Conservation (phyloP, 1,140 invertebrate species). For the Aphelinus atriplicis region DNA sequence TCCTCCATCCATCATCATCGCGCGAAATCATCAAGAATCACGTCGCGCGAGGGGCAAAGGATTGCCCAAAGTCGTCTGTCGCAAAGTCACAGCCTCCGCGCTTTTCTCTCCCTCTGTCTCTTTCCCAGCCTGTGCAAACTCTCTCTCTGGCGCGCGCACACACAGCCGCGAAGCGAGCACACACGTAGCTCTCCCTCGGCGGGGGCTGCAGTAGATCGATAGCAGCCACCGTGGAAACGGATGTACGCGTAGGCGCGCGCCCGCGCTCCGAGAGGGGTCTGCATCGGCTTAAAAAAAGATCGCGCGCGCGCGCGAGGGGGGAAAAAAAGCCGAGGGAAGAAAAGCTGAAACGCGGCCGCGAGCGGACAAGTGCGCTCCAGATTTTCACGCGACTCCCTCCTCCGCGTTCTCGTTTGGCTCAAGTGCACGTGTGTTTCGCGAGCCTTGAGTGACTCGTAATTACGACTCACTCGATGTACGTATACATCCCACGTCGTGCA, state of each 20-base stretch:
- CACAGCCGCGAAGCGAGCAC: background rate
- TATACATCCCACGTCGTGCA: too few relatives aligned
- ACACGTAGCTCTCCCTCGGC: background rate
- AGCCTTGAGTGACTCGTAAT: too few relatives aligned
- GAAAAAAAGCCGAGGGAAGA: conserved; percentile 7
- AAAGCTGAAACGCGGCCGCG: conserved; percentile 13
- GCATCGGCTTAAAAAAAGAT: background rate
- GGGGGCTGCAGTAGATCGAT: conserved; percentile 37
- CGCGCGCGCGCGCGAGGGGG: background rate
- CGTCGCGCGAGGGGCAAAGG: too few relatives aligned
- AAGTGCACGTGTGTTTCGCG: too few relatives aligned
- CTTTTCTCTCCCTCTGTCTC: conserved; percentile 44
- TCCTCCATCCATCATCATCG: conserved; percentile 25
- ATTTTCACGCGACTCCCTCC: background rate
- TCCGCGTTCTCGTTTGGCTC: too few relatives aligned
- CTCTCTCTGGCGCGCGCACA: conserved; percentile 41
- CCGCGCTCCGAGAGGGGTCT: background rate
- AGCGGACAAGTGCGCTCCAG: background rate
- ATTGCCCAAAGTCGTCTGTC: too few relatives aligned
- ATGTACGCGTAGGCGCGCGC: conserved; percentile 8
- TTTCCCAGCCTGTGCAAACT: conserved; percentile 40
- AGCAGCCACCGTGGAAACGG: conserved; percentile 14
- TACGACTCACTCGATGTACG: too few relatives aligned
- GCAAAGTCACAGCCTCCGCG: conserved; percentile 13
- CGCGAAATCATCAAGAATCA: too few relatives aligned